A percentile compares a stretch with the other conserved stretches of the same genome.
Evolutionary conservation across 2,888 invertebrate genomes (phyloP).

Genomic region (Rhingia campestris): DNA sequence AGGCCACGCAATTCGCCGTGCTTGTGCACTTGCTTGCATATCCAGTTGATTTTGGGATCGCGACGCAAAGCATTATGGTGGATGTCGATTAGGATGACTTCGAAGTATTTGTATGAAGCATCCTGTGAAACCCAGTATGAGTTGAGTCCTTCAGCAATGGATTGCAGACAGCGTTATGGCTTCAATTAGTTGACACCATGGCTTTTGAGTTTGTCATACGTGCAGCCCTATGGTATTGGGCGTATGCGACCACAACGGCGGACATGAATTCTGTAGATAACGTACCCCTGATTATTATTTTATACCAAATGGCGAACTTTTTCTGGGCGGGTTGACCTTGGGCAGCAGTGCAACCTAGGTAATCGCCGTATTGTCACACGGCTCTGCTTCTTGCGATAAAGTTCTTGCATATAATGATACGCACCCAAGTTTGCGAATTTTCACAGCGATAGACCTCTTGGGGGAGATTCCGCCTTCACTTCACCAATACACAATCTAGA

Average conservation of each 20-base stretch:
- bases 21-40: constrained; percentile 97
- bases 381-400: constrained; percentile 99
- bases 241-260: constrained; percentile 99
- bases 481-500: no score
- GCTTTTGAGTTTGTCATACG: constrained; percentile 99
- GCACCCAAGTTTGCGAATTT: constrained; percentile 92
- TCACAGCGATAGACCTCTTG: constrained; percentile 86
- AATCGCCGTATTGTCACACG: constrained; percentile 99
- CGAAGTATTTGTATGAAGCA: constrained; percentile 99
- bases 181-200: constrained; percentile 99
- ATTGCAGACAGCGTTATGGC: constrained; percentile 95
- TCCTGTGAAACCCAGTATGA: constrained; percentile 99
- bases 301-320: constrained; percentile 98
- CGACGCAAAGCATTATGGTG: constrained; percentile 90
- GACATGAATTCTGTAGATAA: constrained; percentile 98
- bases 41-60: constrained; percentile 98
- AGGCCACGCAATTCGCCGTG: constrained; percentile 99
- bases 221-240: constrained; percentile 98
- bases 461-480: no score
- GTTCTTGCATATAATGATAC: constrained; percentile 99
- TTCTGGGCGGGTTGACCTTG: constrained; percentile 98
- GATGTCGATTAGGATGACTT: constrained; percentile 94
- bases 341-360: constrained; percentile 96
- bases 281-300: constrained; percentile 98
- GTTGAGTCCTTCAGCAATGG: constrained; percentile 97